phyloP scores from a whole-genome alignment of 2,113 vertebrate species.

The Grammomys surdaster region DNA sequence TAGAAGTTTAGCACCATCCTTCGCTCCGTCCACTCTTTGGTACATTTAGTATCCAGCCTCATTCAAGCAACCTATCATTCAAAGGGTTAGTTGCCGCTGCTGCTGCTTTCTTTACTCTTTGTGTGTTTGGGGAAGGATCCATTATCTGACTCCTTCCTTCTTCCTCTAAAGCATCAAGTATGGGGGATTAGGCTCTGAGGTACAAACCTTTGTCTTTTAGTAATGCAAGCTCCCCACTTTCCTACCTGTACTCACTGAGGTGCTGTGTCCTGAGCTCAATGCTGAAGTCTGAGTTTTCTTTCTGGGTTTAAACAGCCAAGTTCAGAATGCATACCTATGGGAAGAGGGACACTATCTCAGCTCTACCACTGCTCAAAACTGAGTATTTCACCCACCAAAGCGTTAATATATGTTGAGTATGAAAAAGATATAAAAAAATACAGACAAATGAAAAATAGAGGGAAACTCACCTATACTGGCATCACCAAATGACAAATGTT shows the following conservation, averaged over 20 bases:
- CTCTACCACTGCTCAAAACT: slow-evolving; percentile 50
- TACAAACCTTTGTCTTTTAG: not conserved
- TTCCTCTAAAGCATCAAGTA: slow-evolving; percentile 42
- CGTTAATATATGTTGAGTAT: not conserved
- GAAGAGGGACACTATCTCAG: not conserved
- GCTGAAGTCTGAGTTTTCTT: slow-evolving; percentile 28
- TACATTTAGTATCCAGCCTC: slow-evolving; percentile 9
- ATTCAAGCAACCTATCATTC: slow-evolving; percentile 1
- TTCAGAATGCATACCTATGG: slow-evolving; percentile 1
- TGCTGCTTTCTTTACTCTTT: slow-evolving; percentile 32
- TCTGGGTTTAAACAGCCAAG: not conserved
- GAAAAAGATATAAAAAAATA: slow-evolving; percentile 15
- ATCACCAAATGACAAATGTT: not conserved
- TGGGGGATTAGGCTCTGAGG: not conserved
- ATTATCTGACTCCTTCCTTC: not conserved
- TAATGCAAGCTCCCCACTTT: not conserved
- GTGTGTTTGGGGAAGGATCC: not conserved
- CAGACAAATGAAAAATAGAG: not conserved
- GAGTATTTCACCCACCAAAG: not conserved
- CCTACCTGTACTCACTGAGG: not conserved
- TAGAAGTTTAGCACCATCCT: not conserved
- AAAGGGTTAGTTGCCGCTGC: not conserved
- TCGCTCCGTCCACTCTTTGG: not conserved
- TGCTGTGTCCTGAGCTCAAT: not conserved
- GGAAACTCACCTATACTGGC: not conserved